These are phyloP conservation scores for Eremophila alpestris DNA, from an alignment of 2,797 vertebrate genomes.

Conservation along the genomic window DNA sequence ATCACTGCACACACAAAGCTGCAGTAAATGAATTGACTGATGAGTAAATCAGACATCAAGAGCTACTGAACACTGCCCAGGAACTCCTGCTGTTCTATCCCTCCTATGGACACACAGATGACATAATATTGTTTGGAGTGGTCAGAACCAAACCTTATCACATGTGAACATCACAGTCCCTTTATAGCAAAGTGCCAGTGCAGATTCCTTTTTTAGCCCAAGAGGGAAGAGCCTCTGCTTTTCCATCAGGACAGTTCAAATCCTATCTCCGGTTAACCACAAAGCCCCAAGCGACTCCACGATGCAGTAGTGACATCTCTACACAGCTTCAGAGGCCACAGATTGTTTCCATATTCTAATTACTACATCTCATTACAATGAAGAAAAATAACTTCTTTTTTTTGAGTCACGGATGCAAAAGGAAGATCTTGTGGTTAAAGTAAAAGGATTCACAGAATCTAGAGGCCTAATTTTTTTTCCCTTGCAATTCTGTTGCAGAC, in stretches of 20 bases:
- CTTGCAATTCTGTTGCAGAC: not conserved
- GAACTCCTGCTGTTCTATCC: not conserved
- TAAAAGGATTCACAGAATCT: not conserved
- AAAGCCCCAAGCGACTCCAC: constrained; percentile 33
- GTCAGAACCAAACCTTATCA: not conserved
- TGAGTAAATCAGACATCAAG: not conserved
- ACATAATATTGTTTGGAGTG: not conserved
- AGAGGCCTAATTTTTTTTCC: not conserved
- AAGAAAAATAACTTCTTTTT: constrained; percentile 26
- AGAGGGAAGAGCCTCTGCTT: not conserved
- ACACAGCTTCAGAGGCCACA: constrained; percentile 8
- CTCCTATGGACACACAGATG: not conserved
- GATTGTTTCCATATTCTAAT: constrained; percentile 47
- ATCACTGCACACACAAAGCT: not conserved
- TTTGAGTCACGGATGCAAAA: constrained; percentile 9
- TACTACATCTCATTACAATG: constrained; percentile 2
- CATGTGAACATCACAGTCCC: not conserved
- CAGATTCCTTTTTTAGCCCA: not conserved
- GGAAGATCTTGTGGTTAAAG: not conserved
- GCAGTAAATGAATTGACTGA: not conserved
- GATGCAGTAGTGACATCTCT: constrained; percentile 16
- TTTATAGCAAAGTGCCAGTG: not conserved
- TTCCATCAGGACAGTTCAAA: not conserved
- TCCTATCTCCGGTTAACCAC: constrained; percentile 42
- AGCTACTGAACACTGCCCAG: not conserved